phyloP scores from a whole-genome alignment of 2,888 invertebrate species.

The Spisula solida region DNA sequence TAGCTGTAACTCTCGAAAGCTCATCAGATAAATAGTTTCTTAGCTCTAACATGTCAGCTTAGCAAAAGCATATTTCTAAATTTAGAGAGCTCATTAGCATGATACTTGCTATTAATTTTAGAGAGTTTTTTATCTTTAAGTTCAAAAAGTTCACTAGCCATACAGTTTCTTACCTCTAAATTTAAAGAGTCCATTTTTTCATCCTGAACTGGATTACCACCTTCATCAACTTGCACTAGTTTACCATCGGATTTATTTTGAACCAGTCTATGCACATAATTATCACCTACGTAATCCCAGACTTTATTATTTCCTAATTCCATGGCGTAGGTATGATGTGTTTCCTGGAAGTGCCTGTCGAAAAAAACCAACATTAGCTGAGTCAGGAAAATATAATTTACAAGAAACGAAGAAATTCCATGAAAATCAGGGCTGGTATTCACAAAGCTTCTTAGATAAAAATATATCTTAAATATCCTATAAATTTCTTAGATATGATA shows the following conservation, averaged over 20 bases:
- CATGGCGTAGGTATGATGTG: conserved; percentile 98
- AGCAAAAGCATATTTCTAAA: too few species aligned
- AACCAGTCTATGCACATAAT: conserved; percentile 97
- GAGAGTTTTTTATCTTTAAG: too few species aligned
- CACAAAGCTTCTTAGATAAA: too few species aligned
- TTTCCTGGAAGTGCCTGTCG: conserved; percentile 95
- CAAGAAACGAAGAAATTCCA: not conserved
- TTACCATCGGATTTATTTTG: conserved; percentile 99
- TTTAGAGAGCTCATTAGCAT: too few species aligned
- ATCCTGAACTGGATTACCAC: conserved; percentile 87
- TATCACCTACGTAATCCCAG: conserved; percentile 99
- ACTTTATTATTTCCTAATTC: conserved; percentile 98
- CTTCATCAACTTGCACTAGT: conserved; percentile 91
- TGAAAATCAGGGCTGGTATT: too few species aligned
- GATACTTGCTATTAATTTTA: too few species aligned
- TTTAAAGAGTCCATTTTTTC: conserved; percentile 98
- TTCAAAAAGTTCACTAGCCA: too few species aligned
- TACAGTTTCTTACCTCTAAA: conserved; percentile 90
- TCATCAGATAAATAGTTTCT: too few species aligned
- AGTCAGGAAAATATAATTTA: not conserved
- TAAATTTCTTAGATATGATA: too few species aligned
- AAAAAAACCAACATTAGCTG: not conserved
- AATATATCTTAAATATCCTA: too few species aligned
- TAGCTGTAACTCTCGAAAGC: too few species aligned
- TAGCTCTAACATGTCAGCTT: too few species aligned